A percentile compares a stretch with the other conserved stretches of the same genome.
Conservation (phyloP, 35 echinoderm and acorn worm genomes). For the Eucidaris tribuloides region DNA sequence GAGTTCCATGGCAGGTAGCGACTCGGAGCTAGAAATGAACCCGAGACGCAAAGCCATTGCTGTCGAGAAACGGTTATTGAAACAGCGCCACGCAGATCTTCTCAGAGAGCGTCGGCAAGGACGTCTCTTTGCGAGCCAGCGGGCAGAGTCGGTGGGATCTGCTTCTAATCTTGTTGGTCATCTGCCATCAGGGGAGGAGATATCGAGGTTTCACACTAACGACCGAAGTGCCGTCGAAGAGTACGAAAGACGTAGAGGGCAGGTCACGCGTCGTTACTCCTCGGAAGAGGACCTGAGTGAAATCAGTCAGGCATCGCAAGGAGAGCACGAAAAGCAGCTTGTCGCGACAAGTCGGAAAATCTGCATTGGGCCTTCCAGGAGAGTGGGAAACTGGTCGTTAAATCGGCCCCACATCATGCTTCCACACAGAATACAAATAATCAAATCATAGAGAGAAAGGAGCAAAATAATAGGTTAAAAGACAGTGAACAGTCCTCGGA, state of each 20-base stretch:
- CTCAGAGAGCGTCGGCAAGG: constrained; percentile 70
- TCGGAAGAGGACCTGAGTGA: constrained; percentile 23
- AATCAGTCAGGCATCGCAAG: not conserved
- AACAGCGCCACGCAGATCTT: constrained; percentile 34
- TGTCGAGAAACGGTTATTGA: constrained; percentile 33
- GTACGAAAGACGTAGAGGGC: constrained; percentile 3
- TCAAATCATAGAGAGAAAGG: not conserved
- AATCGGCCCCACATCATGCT: not conserved
- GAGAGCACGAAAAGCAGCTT: not conserved
- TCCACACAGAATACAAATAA: not conserved
- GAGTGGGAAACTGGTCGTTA: constrained; percentile 5
- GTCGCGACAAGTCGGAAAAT: constrained; percentile 1
- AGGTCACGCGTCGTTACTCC: not conserved
- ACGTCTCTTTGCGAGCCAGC: constrained; percentile 57
- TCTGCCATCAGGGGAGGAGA: constrained; percentile 20
- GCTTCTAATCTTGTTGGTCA: constrained; percentile 26
- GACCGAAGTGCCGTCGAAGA: constrained; percentile 1
- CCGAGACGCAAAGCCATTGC: constrained; percentile 3
- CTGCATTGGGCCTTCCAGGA: constrained; percentile 16
- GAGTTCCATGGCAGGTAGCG: constrained; percentile 31
- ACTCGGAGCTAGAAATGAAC: constrained; percentile 40
- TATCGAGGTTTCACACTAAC: not conserved
- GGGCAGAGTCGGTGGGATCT: constrained; percentile 48
- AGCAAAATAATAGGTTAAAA: not conserved
- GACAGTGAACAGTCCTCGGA: not conserved